A percentile compares a stretch with the other conserved stretches of the same genome.
phyloP scores from a whole-genome alignment of 2,797 vertebrate genomes.

The Danio albolineatus region DNA sequence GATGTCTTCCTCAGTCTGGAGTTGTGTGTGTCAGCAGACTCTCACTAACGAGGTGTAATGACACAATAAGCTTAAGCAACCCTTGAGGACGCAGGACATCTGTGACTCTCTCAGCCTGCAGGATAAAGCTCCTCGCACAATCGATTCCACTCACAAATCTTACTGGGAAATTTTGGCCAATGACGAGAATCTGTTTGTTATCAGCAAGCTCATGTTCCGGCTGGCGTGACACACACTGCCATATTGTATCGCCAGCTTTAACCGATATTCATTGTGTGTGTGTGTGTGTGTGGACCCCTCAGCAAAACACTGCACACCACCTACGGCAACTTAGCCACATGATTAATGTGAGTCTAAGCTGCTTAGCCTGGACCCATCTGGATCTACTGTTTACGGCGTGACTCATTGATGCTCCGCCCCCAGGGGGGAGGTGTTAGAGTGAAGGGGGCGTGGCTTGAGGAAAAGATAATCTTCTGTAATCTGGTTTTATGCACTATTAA shows the following conservation, averaged over 20 bases:
- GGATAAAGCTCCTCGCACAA: neutral
- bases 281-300: constrained; percentile 40
- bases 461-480: constrained; percentile 81
- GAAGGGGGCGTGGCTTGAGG: constrained; percentile 71
- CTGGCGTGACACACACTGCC: constrained; percentile 21
- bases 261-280: neutral
- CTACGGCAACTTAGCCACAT: constrained; percentile 80
- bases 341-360: constrained; percentile 85
- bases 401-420: constrained; percentile 57
- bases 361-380: constrained; percentile 85
- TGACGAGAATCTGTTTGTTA: constrained; percentile 40
- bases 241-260: constrained; percentile 28
- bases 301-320: constrained; percentile 65
- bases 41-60: neutral
- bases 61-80: constrained; percentile 1
- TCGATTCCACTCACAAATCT: constrained; percentile 33
- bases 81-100: neutral
- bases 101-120: neutral
- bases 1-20: neutral
- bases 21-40: neutral
- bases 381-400: constrained; percentile 80
- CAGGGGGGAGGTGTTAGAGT: constrained; percentile 15
- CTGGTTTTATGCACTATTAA: constrained; percentile 81
- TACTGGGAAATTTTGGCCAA: constrained; percentile 22
- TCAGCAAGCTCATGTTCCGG: constrained; percentile 36